Percentiles rank a stretch among this genome's conserved stretches.
Conservation (phyloP, 2,888 invertebrate species). For the Zygogramma bicolorata region DNA sequence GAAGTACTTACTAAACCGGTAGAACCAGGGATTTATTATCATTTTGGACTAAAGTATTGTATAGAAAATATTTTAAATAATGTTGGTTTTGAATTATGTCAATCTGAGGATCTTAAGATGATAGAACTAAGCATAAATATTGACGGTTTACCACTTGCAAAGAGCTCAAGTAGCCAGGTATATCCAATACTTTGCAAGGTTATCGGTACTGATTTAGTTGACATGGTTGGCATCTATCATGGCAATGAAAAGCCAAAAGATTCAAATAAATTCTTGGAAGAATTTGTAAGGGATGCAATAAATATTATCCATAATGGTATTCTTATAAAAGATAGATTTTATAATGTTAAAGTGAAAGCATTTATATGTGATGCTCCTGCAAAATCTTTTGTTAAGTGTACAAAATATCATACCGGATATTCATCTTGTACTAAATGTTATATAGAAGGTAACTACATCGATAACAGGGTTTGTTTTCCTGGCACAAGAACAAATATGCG, state of each 20-base stretch:
- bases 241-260: too few species aligned
- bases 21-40: constrained; percentile 23
- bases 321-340: neutral
- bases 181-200: constrained; percentile 46
- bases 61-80: constrained; percentile 3
- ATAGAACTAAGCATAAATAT: too few species aligned
- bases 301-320: neutral
- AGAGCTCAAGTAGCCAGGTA: constrained; percentile 38
- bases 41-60: constrained; percentile 17
- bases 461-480: constrained; percentile 38
- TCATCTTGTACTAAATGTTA: constrained; percentile 48
- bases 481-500: constrained; percentile 19
- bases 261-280: constrained; percentile 31
- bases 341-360: constrained; percentile 35
- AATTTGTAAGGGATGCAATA: constrained; percentile 34
- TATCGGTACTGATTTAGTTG: constrained; percentile 31
- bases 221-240: constrained; percentile 43
- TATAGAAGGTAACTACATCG: constrained; percentile 21
- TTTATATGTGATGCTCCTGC: constrained; percentile 49
- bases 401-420: constrained; percentile 43
- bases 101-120: neutral
- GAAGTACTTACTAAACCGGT: constrained; percentile 4
- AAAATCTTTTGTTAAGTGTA: constrained; percentile 39
- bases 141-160: constrained; percentile 39
- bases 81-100: neutral